A percentile compares a stretch with the other conserved stretches of the same genome.
phyloP scores from a whole-genome alignment of 1,140 invertebrate genomes.

The Charaxes varanes region DNA sequence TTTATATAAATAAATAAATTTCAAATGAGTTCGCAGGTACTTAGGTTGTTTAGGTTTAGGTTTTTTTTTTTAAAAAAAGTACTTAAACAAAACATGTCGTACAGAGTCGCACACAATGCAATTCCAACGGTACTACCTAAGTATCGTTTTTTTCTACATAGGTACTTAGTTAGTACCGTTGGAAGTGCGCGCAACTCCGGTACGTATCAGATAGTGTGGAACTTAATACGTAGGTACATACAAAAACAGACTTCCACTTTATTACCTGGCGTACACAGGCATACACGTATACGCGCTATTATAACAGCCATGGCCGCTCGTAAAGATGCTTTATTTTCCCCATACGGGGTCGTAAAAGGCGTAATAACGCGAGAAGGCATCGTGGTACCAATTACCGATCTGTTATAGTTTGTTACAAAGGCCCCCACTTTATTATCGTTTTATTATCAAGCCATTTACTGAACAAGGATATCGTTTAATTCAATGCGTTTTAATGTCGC shows the following conservation, averaged over 20 bases:
- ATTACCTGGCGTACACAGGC: constrained; percentile 31
- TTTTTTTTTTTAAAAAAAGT: no score
- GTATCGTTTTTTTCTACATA: no score
- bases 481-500: constrained; percentile 38
- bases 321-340: constrained; percentile 74
- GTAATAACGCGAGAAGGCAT: constrained; percentile 71
- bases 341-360: constrained; percentile 71
- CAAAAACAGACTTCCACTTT: constrained; percentile 17
- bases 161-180: no score
- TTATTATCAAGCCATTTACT: constrained; percentile 70
- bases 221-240: constrained; percentile 1
- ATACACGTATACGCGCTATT: constrained; percentile 39
- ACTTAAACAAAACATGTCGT: no score
- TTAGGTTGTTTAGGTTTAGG: no score
- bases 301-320: constrained; percentile 67
- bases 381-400: constrained; percentile 71
- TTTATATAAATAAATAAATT: no score
- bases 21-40: no score
- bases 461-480: constrained; percentile 65
- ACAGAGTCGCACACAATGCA: no score
- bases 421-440: constrained; percentile 70
- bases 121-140: no score
- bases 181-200: no score
- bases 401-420: constrained; percentile 73
- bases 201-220: not conserved